Conservation (phyloP, 2,888 invertebrate genomes). For the Neoaliturus tenellus region DNA sequence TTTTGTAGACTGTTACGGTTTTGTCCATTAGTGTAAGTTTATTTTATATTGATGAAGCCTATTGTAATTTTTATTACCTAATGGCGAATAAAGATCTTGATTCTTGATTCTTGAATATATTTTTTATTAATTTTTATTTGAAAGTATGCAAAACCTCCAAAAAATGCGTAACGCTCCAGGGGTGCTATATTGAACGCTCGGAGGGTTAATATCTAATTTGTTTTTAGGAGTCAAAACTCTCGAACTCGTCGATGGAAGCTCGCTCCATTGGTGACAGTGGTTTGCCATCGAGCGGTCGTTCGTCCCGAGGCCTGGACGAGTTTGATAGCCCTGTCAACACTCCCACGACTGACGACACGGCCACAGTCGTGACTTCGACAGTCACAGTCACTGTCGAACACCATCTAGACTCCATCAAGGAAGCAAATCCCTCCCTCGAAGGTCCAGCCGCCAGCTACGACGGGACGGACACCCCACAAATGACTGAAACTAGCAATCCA, state of each 20-base stretch:
- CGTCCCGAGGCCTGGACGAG: slow-evolving; percentile 55
- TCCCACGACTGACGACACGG: background rate
- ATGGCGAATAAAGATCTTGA: too few relatives aligned
- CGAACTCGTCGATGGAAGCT: slow-evolving; percentile 55
- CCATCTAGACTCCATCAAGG: background rate
- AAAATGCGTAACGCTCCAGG: too few relatives aligned
- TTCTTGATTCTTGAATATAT: too few relatives aligned
- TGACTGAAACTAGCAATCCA: background rate
- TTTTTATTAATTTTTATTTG: too few relatives aligned
- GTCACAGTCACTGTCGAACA: background rate
- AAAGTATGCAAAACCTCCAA: too few relatives aligned
- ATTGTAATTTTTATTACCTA: too few relatives aligned
- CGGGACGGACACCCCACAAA: too few relatives aligned
- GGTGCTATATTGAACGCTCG: too few relatives aligned
- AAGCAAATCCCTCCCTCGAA: background rate
- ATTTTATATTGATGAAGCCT: too few relatives aligned
- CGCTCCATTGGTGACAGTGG: slow-evolving; percentile 55
- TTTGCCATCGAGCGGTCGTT: slow-evolving; percentile 55
- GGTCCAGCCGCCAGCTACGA: background rate
- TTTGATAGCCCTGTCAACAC: slow-evolving; percentile 34
- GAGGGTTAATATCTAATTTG: too few relatives aligned
- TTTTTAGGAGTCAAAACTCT: slow-evolving; percentile 51
- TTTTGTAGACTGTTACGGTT: too few relatives aligned
- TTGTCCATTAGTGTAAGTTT: too few relatives aligned
- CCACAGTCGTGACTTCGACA: background rate